Percentiles rank a stretch among this genome's conserved stretches.
Conservation (phyloP, 2,797 vertebrate genomes). For the Gouania willdenowi region DNA sequence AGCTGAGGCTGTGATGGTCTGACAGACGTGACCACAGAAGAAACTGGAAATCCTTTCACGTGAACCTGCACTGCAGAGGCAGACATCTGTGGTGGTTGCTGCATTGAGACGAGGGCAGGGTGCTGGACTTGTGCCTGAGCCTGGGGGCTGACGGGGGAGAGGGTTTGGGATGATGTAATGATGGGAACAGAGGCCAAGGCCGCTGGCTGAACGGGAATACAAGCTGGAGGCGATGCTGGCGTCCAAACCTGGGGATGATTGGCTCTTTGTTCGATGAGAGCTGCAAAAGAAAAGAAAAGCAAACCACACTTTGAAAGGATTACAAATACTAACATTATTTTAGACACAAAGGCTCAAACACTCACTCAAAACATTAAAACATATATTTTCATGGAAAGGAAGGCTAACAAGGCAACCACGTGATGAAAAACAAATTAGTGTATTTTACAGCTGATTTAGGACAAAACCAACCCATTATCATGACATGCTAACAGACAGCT, state of each 20-base stretch:
- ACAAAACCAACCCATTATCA: no score
- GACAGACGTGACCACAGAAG: conserved; percentile 44
- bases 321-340: no score
- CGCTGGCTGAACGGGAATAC: conserved; percentile 46
- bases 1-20: conserved; percentile 49
- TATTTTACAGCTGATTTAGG: no score
- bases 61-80: conserved; percentile 58
- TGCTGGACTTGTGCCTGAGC: conserved; percentile 71
- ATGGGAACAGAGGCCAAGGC: conserved; percentile 54
- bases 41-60: conserved; percentile 44
- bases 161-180: conserved; percentile 56
- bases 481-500: no score
- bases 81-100: conserved; percentile 55
- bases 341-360: no score
- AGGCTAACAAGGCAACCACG: no score
- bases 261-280: conserved; percentile 56
- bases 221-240: conserved; percentile 47
- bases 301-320: no score
- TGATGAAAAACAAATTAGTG: no score
- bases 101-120: conserved; percentile 61
- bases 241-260: conserved; percentile 60
- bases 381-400: no score
- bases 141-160: conserved; percentile 64
- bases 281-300: conserved; percentile 22
- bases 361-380: no score